Evolutionary conservation across 2,888 invertebrate genomes (phyloP).

Genomic region (Pristionchus exspectatus): DNA sequence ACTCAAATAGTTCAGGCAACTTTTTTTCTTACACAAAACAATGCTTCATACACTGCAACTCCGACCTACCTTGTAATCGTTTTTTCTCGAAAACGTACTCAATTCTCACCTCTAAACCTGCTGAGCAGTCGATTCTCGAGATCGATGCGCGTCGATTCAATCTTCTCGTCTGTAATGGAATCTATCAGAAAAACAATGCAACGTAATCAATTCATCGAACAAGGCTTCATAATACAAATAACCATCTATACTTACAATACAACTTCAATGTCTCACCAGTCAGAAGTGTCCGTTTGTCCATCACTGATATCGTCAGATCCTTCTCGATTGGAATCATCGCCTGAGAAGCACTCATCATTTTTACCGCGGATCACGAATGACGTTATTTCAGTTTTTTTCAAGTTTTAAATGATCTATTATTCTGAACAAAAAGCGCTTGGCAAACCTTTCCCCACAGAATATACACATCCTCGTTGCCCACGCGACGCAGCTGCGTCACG

Average conservation of each 20-base stretch:
- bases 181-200: neutral
- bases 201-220: no score
- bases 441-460: slow-evolving; percentile 68
- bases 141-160: slow-evolving; percentile 82
- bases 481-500: neutral
- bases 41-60: neutral
- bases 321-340: slow-evolving; percentile 80
- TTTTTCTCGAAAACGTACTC: neutral
- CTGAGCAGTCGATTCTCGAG: slow-evolving; percentile 81
- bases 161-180: slow-evolving; percentile 80
- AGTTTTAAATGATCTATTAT: no score
- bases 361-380: no score
- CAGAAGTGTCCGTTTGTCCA: slow-evolving; percentile 65
- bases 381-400: no score
- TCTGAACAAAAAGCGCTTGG: no score
- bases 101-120: slow-evolving; percentile 79
- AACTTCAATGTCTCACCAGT: slow-evolving; percentile 30
- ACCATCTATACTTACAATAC: neutral
- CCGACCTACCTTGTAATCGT: neutral
- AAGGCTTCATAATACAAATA: no score
- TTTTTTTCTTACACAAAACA: neutral
- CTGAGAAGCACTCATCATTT: neutral
- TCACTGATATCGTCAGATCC: slow-evolving; percentile 79
- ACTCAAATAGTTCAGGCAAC: neutral
- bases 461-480: slow-evolving; percentile 68